A percentile compares a stretch with the other conserved stretches of the same genome.
Conservation (phyloP, 2,888 invertebrate genomes). For the Phyllotreta cruciferae region DNA sequence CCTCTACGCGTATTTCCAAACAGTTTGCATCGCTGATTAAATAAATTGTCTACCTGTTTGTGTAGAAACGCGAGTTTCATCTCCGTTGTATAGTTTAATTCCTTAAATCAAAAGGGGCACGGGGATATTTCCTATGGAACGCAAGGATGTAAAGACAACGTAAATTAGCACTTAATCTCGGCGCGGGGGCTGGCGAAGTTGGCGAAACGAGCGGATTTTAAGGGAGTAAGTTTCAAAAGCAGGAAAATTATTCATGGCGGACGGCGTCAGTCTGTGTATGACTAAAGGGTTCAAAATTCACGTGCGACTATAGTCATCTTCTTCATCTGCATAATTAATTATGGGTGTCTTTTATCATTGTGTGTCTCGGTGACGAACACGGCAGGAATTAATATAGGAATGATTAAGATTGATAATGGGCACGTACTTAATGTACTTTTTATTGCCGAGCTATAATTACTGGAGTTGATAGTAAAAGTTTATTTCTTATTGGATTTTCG, state of each 20-base stretch:
- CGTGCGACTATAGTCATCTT: conserved; percentile 21
- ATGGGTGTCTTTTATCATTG: conserved; percentile 20
- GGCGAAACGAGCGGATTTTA: background rate
- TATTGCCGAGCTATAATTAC: no score
- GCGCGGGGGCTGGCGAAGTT: background rate
- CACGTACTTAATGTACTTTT: no score
- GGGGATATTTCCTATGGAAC: no score
- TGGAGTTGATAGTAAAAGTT: no score
- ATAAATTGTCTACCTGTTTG: no score
- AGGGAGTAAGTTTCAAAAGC: conserved; percentile 6
- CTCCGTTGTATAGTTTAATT: no score
- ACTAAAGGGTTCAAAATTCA: conserved; percentile 24
- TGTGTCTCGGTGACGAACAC: conserved; percentile 21
- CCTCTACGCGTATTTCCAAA: no score
- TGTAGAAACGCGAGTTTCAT: no score
- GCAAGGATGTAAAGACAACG: background rate
- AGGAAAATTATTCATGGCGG: conserved; percentile 17
- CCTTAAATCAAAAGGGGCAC: no score
- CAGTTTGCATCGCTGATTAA: no score
- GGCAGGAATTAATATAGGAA: conserved; percentile 19
- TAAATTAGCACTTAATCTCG: conserved; percentile 17
- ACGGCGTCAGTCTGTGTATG: conserved; percentile 17
- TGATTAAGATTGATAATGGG: conserved; percentile 24
- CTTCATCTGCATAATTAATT: conserved; percentile 26
- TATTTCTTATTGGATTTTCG: no score